Base-by-base conservation (phyloP, 2,113 vertebrate species). In the Tylochromis polylepis region DNA sequence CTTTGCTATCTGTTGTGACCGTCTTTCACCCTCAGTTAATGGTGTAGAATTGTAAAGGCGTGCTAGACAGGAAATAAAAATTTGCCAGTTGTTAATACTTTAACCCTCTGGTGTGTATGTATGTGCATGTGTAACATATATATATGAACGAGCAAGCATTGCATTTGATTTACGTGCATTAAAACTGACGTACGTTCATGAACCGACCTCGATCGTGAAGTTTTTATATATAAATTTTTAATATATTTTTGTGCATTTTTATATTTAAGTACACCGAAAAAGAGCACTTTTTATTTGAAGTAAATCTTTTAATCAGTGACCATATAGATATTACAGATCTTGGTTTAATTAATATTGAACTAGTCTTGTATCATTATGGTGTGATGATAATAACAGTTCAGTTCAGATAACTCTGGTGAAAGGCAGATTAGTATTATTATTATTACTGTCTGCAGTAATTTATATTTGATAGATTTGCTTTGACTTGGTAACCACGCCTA, bases 331-430 rank as follows among this genome's bases (percentile, higher is more conserved):
- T 36, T 67, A 67, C 7, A 22, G 41, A 41, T 41, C 62, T 67
- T 67, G 36, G n/a, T 67, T 70, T 70, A 15, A 70, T 70, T 43
- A 24, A 43, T 24, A 43, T 70, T 70, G 38, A 70, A 43, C n/a
- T 24, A 27, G 31, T 36, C 1, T 2, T 60, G 58, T 60, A 31
- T 67, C 62, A 15, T 0, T 67, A 41, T 22, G 12, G 11, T n/a
- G 41, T 15, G 41, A 43, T 14, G 4, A 43, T 43, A 4, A 70
- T 72, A 27, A 49, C 27, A 51, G 70, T 75, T 49, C 11, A 24
- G 70, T 49, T 27, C 20, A 15, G 70, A 75, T 24, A 18, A 49
- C 41, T 29, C 16, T 29, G 16, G 24, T 75, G 22, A 75, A 27
- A 46, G 41, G 38, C 27, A 27, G 14, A 27, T 72, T 62, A n/a